These are phyloP conservation scores for Serranus cabrilla DNA, from an alignment of 2,797 vertebrate species.

Conservation along the genomic window DNA sequence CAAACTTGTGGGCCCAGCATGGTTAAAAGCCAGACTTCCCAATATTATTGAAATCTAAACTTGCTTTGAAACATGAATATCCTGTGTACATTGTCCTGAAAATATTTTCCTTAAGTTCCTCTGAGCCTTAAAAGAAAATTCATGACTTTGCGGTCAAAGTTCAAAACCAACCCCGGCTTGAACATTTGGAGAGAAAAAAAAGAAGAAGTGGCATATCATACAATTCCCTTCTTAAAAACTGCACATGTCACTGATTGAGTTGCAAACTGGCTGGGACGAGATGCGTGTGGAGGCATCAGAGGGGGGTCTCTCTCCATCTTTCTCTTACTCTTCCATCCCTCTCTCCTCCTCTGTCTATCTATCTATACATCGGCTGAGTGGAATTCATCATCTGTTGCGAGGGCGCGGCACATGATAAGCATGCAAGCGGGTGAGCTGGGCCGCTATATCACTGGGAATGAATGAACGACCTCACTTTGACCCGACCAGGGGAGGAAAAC, in stretches of 20 bases:
- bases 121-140: slow-evolving; percentile 82
- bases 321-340: slow-evolving; percentile 53
- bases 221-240: slow-evolving; percentile 73
- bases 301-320: slow-evolving; percentile 71
- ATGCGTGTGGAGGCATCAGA: slow-evolving; percentile 71
- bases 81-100: slow-evolving; percentile 79
- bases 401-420: slow-evolving; percentile 84
- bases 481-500: slow-evolving; percentile 90
- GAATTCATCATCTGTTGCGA: slow-evolving; percentile 86
- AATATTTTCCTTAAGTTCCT: slow-evolving; percentile 79
- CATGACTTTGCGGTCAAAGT: slow-evolving; percentile 87
- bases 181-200: slow-evolving; percentile 63
- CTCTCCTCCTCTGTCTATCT: slow-evolving; percentile 42
- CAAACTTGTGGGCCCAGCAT: slow-evolving; percentile 71
- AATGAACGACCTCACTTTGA: slow-evolving; percentile 89
- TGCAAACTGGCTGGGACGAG: slow-evolving; percentile 76
- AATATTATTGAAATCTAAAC: slow-evolving; percentile 76
- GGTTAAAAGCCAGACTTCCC: slow-evolving; percentile 71
- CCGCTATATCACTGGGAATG: slow-evolving; percentile 87
- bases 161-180: slow-evolving; percentile 73
- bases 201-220: slow-evolving; percentile 61
- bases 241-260: slow-evolving; percentile 84
- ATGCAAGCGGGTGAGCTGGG: slow-evolving; percentile 79
- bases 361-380: slow-evolving; percentile 66
- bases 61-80: slow-evolving; percentile 85